Base-by-base conservation (phyloP, 37 sponge, comb jelly and placozoan genomes). In the Agelas oroides region DNA sequence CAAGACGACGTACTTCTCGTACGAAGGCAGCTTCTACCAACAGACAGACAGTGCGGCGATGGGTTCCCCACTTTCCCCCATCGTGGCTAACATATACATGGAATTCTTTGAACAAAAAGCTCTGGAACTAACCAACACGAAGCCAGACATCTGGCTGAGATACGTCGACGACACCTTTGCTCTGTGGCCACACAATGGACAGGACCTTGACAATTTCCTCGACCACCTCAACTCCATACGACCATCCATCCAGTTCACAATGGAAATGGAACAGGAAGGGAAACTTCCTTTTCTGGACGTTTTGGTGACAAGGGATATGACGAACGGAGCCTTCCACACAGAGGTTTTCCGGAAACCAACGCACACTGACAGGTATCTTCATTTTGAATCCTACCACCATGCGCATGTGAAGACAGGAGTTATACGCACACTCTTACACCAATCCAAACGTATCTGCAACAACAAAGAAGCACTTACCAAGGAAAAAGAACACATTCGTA, bases 231-330 rank as follows among this genome's bases (percentile, higher is more conserved):
- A 76, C 33, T 16, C 17, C 8, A 21, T 27, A 27, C 2, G 23
- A 21, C 32, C 17, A 1, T 28, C 59, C 21, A 57, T 57, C 33
- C 76, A 76, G 34, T 76, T 76, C 59, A 76, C 76, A 2, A 28
- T 34, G 20, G 76, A 76, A 25, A 28, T 35, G 14, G 61, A 76
- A 36, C 3, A 57, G 3, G 76, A 76, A 30, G 33, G 36, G 21
- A 18, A 25, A 56, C 20, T 76, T 14, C 60, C 61, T 34, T 76
- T 76, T 59, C 76, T 76, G 76, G 59, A 76, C 28, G 74, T 73
- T 3, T 5, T 17, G 14, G 74, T 41, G 34, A 68, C 25, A 23
- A 68, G 69, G 13, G 69, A 68, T 68, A 5, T 61, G 5, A 34
- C 8, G 13, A 6, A 8, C 36, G 62, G 62, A 5, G 12, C n/a